Conservation (phyloP, 2,888 invertebrate species). For the Tinea semifulvella region DNA sequence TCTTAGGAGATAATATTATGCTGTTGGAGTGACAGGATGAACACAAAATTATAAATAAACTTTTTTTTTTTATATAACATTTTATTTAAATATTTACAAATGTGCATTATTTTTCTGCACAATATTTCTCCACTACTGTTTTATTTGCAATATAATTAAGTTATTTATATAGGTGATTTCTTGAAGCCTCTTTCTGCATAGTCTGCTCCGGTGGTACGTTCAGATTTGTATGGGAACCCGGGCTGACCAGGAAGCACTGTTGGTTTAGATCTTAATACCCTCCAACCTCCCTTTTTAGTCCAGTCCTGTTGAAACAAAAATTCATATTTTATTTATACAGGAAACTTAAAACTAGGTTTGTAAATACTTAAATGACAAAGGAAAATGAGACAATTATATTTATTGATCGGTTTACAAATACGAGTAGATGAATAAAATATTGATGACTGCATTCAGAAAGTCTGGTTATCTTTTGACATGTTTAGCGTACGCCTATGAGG, state of each 20-base stretch:
- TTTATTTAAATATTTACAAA: slow-evolving; percentile 1
- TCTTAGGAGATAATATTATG: too few species aligned
- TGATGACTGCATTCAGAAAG: too few species aligned
- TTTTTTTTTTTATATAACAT: too few species aligned
- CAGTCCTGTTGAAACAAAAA: slow-evolving; percentile 69
- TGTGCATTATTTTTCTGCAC: neutral
- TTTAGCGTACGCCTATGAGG: too few species aligned
- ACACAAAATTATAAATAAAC: neutral
- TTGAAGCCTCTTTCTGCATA: slow-evolving; percentile 80
- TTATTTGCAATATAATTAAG: neutral
- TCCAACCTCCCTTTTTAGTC: slow-evolving; percentile 80
- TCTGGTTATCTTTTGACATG: too few species aligned
- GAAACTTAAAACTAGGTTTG: too few species aligned
- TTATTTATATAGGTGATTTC: slow-evolving; percentile 59
- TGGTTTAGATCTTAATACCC: slow-evolving; percentile 63
- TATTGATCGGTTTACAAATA: too few species aligned
- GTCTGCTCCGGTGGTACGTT: slow-evolving; percentile 66
- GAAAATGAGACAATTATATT: too few species aligned
- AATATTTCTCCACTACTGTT: neutral
- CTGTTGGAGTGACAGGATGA: too few species aligned
- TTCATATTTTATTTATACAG: too few species aligned
- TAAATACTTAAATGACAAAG: too few species aligned
- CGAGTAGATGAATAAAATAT: too few species aligned
- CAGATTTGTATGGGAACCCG: slow-evolving; percentile 71
- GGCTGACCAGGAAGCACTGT: slow-evolving; percentile 74